Conservation (phyloP, 2,888 invertebrate species). For the Leptopilina syphax region DNA sequence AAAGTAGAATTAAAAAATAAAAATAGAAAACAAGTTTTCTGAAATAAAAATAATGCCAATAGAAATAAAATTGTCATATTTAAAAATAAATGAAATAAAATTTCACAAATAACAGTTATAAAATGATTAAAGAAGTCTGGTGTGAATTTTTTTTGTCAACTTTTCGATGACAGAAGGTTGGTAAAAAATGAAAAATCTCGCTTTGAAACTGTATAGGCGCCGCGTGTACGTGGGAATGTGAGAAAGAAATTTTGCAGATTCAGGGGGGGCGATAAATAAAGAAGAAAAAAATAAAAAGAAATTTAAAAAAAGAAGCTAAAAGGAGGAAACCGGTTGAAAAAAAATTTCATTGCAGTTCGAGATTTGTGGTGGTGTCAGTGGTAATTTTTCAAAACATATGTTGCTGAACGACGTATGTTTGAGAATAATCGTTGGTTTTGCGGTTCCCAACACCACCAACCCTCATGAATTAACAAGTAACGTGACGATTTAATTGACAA, state of each 20-base stretch:
- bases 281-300: not conserved
- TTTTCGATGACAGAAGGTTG: slow-evolving; percentile 26
- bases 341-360: slow-evolving; percentile 24
- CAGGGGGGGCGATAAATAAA: slow-evolving; percentile 5
- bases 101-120: slow-evolving; percentile 17
- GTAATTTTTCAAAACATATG: slow-evolving; percentile 40
- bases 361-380: slow-evolving; percentile 25
- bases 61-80: not conserved
- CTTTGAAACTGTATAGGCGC: not conserved
- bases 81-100: not conserved
- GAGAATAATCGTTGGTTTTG: slow-evolving; percentile 53
- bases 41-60: not conserved
- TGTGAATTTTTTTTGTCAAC: slow-evolving; percentile 4
- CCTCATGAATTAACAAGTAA: slow-evolving; percentile 36
- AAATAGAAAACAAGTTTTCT: not conserved
- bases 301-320: not conserved
- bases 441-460: slow-evolving; percentile 50
- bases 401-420: slow-evolving; percentile 44
- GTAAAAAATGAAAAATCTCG: slow-evolving; percentile 37
- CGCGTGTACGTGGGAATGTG: slow-evolving; percentile 23
- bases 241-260: slow-evolving; percentile 25
- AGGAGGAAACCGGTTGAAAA: not conserved
- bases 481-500: slow-evolving; percentile 50
- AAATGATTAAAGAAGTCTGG: slow-evolving; percentile 32
- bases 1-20: not conserved